Base-by-base conservation (phyloP, 2,113 vertebrate genomes). In the Cairina moschata region DNA sequence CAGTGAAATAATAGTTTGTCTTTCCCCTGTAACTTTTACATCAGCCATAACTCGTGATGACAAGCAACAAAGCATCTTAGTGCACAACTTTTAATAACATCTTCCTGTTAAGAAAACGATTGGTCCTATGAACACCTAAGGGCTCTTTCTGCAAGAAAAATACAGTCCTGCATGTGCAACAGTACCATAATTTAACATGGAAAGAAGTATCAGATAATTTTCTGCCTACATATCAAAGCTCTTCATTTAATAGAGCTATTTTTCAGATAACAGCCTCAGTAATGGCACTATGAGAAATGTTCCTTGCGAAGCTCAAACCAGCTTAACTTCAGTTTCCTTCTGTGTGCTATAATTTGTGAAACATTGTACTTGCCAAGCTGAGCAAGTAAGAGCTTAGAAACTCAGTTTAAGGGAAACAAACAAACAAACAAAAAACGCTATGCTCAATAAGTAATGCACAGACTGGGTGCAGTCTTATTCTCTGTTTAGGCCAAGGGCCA, bases 191-290 rank as follows among this genome's bases (percentile, higher is more conserved):
- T 72, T 90, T 88, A 94, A 63, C 72, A 46, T 46, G 54, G 63
- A 76, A 72, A 82, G n/a, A 91, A 74, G 66, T 52, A 81, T 55
- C 85, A 91, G 58, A 67, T 91, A 71, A 91, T 95, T 83, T 75
- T 78, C 86, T 86, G 83, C 72, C 84, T 88, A 83, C 56, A 11
- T 72, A 88, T 88, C 88, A 88, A 84, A 90, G 85, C 68, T 91
- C 56, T 88, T 59, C 75, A 74, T 80, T 94, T 95, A 94, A 93
- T 93, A 74, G 93, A 86, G 75, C 82, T 83, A 38, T 87, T 96
- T 95, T 94, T 86, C 75, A 93, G 78, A 20, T 90, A 92, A 91
- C 78, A 80, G 79, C 52, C 58, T 77, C 2, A 1, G 76, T 88
- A 94, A 95, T 60, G 63, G 63, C 63, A 83, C 59, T 36, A 71